phyloP scores from a whole-genome alignment of 2,888 invertebrate genomes.

The Lymantria monacha region DNA sequence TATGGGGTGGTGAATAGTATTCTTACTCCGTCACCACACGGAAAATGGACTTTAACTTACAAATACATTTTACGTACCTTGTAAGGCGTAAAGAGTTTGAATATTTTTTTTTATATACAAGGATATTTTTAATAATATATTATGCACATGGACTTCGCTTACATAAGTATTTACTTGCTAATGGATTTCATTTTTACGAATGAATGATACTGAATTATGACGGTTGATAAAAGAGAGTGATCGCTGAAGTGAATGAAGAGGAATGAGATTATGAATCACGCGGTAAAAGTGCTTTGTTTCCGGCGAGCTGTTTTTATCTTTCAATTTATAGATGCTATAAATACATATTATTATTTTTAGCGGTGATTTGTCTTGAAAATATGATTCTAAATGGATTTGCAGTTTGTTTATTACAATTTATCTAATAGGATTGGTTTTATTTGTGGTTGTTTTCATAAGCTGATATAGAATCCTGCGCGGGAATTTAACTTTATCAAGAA shows the following conservation, averaged over 20 bases:
- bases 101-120: too few species aligned
- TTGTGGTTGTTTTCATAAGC: too few species aligned
- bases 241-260: conserved; percentile 19
- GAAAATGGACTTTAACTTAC: too few species aligned
- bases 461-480: too few species aligned
- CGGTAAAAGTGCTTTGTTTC: not conserved
- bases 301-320: not conserved
- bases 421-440: too few species aligned
- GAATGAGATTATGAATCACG: not conserved
- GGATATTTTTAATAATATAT: too few species aligned
- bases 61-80: too few species aligned
- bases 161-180: not conserved
- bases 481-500: too few species aligned
- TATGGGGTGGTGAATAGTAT: too few species aligned
- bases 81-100: too few species aligned
- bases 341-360: not conserved
- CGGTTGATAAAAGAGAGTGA: conserved; percentile 13
- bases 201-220: not conserved
- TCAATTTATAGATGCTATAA: not conserved
- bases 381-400: not conserved
- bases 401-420: not conserved
- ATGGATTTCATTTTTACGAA: not conserved
- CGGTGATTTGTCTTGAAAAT: not conserved
- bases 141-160: not conserved
- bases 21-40: too few species aligned